A percentile compares a stretch with the other conserved stretches of the same genome.
Conservation (phyloP, 2,113 vertebrate genomes). For the Crocuta crocuta region DNA sequence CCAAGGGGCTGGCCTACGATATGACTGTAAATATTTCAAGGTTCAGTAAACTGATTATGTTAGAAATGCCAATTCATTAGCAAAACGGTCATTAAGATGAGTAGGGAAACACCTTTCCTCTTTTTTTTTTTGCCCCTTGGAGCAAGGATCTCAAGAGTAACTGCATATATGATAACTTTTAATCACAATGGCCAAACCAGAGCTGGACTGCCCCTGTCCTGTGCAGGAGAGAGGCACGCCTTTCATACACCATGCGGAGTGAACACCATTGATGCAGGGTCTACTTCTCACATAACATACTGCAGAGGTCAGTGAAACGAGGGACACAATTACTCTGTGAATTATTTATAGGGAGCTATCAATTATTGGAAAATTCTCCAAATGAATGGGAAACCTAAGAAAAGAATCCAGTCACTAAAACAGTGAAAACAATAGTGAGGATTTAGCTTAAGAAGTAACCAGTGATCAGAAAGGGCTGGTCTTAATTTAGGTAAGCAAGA, state of each 20-base stretch:
- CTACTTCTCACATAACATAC: conserved; percentile 45
- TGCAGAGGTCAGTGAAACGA: conserved; percentile 11
- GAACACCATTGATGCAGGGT: neutral
- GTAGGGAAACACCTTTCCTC: rapidly evolving
- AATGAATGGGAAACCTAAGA: conserved; percentile 39
- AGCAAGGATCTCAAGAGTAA: neutral
- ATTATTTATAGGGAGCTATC: conserved; percentile 65
- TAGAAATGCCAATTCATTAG: neutral
- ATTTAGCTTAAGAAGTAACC: neutral
- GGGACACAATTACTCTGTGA: conserved; percentile 28
- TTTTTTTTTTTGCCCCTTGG: neutral
- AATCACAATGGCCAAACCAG: neutral
- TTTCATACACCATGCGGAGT: neutral
- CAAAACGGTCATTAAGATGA: neutral
- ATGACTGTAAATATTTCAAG: conserved; percentile 67
- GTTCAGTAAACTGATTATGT: conserved; percentile 63
- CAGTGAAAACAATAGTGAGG: neutral
- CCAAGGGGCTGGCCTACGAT: neutral
- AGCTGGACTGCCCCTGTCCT: neutral
- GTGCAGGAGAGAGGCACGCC: neutral
- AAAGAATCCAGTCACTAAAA: conserved; percentile 34
- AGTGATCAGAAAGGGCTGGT: neutral
- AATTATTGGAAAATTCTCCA: conserved; percentile 52
- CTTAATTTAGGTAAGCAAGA: neutral
- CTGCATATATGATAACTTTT: neutral